These are phyloP conservation scores for Myiotriccus ornatus DNA, from an alignment of 2,797 vertebrate genomes.

Conservation along the genomic window DNA sequence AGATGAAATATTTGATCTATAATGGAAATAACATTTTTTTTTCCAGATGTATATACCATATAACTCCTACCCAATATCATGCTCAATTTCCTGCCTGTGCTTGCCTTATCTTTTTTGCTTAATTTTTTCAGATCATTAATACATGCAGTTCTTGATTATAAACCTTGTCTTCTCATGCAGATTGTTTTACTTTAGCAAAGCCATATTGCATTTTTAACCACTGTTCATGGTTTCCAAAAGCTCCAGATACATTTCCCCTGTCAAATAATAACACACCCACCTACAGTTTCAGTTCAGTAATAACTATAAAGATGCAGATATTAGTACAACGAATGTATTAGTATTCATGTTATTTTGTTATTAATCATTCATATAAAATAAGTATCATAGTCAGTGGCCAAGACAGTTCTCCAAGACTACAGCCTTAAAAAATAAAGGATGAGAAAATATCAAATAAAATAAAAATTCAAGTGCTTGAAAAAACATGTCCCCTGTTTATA, in stretches of 20 bases:
- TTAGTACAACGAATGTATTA: not conserved
- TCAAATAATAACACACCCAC: not conserved
- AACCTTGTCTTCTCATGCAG: not conserved
- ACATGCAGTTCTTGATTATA: not conserved
- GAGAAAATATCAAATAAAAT: not conserved
- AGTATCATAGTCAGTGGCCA: not conserved
- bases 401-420: not conserved
- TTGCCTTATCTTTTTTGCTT: not conserved
- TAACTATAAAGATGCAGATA: not conserved
- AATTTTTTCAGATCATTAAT: not conserved
- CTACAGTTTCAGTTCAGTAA: not conserved
- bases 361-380: not conserved
- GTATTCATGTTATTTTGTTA: not conserved
- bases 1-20: not conserved
- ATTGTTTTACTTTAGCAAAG: not conserved
- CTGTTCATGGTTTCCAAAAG: not conserved
- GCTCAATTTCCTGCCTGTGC: not conserved
- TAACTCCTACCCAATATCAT: constrained; percentile 10
- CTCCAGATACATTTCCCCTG: not conserved
- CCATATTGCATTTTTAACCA: not conserved
- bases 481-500: not conserved
- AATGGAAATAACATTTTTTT: not conserved
- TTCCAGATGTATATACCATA: not conserved
- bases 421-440: not conserved
- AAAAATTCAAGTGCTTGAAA: constrained; percentile 2